These are phyloP conservation scores for Amitus sp. DNA, from an alignment of 2,888 invertebrate species.

Conservation along the genomic window DNA sequence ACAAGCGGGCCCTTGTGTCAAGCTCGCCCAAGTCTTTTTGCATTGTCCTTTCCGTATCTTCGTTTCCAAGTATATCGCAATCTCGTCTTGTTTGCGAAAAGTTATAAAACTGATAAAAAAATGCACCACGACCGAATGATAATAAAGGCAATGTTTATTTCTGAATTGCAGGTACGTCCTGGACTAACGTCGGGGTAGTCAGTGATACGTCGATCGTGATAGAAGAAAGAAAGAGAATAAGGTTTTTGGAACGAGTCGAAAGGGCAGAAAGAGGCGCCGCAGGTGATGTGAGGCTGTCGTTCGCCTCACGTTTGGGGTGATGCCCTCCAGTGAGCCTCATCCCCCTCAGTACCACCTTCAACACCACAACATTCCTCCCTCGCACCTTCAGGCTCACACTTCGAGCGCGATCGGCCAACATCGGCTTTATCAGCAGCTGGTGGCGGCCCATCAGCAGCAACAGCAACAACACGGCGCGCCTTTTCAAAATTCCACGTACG, in stretches of 20 bases:
- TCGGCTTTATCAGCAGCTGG: conserved; percentile 63
- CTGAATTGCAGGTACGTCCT: conserved; percentile 61
- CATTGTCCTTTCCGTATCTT: conserved; percentile 52
- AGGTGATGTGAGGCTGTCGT: conserved; percentile 65
- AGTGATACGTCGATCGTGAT: too few species aligned
- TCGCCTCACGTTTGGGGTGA: conserved; percentile 65
- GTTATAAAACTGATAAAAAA: too few species aligned
- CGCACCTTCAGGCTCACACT: conserved; percentile 57
- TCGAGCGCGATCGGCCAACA: conserved; percentile 59
- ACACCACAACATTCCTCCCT: conserved; percentile 61
- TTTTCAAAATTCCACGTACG: conserved; percentile 62
- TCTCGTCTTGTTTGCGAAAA: conserved; percentile 56
- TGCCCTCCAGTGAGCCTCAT: conserved; percentile 65
- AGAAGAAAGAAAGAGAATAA: conserved; percentile 34
- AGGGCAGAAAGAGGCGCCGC: conserved; percentile 56
- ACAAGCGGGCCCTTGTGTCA: conserved; percentile 51
- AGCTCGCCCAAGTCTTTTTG: conserved; percentile 35
- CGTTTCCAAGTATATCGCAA: too few species aligned
- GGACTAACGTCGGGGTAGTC: conserved; percentile 62
- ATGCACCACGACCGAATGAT: background rate
- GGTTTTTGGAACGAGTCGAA: conserved; percentile 45
- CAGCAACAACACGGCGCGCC: conserved; percentile 54
- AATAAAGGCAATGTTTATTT: background rate
- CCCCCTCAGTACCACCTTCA: conserved; percentile 64
- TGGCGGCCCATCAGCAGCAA: conserved; percentile 56